Evolutionary conservation across 1,140 invertebrate genomes (phyloP).

Genomic region (Manduca sexta): DNA sequence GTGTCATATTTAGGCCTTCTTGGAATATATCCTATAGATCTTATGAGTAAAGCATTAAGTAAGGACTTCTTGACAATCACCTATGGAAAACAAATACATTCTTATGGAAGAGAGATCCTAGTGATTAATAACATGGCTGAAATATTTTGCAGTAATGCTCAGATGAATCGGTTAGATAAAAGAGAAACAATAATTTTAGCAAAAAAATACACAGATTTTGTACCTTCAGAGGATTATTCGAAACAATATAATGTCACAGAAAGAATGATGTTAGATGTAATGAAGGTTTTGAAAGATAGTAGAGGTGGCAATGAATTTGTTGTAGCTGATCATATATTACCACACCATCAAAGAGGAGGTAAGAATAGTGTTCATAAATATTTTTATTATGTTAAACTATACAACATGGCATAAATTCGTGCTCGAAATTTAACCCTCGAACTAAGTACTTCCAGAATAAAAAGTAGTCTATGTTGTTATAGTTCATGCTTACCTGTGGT

Average conservation of each 20-base stretch:
- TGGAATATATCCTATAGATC: conserved; percentile 70
- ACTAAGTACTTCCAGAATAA: no score
- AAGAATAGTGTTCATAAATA: conserved; percentile 4
- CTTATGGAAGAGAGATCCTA: conserved; percentile 70
- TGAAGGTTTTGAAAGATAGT: conserved; percentile 41
- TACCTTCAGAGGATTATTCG: conserved; percentile 60
- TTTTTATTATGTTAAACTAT: no score
- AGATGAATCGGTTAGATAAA: conserved; percentile 65
- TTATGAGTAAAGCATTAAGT: conserved; percentile 67
- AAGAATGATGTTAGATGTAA: conserved; percentile 65
- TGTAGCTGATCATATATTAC: conserved; percentile 69
- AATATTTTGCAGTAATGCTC: conserved; percentile 73
- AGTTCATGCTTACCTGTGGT: no score
- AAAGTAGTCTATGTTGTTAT: no score
- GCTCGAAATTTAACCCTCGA: no score
- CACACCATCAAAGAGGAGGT: conserved; percentile 74
- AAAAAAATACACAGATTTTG: conserved; percentile 70
- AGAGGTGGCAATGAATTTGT: conserved; percentile 56
- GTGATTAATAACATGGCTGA: conserved; percentile 71
- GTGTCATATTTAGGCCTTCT: conserved; percentile 67
- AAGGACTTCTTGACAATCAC: conserved; percentile 52
- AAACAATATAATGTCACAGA: conserved; percentile 63
- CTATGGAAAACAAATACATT: conserved; percentile 54
- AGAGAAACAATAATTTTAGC: conserved; percentile 47
- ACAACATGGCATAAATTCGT: no score